Evolutionary conservation across 1,140 invertebrate genomes (phyloP), one percentile per base, ranked within the genome.

Genomic region (Cryptotermes secundus): DNA sequence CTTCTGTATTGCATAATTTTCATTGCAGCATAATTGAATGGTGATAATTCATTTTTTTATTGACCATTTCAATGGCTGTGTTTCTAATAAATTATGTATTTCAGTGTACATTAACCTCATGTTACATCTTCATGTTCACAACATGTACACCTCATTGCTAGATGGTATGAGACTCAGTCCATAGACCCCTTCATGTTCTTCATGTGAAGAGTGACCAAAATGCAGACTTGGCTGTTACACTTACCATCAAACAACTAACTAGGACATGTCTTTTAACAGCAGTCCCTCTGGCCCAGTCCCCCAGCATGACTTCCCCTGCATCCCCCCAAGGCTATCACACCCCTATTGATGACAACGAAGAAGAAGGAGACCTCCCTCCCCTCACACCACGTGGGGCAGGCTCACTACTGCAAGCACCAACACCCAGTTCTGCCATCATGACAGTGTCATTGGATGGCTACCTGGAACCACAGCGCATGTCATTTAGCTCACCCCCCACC

Each of bases 401-500:
- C 16, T 92, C 92, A 2, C 87, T 92, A 14, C 88, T 91, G 34
- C 91, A 93, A 86, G 91, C 94, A 1, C 95, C 95, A 0, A 96
- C 96, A 0, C 96, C 96, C 0, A 96, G 95, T 86, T 97, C 96
- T 2, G 96, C 96, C 0, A 92, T 95, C 2, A 93, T 96, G 91
- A 96, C 96, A 1, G 93, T 94, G 24, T 96, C 96, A 6, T 92
- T 97, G 6, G 96, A 97, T 84, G 96, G 94, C 7, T 98, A 97
- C 88, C 91, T 97, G 79, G 96, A 97, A 86, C 95, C 95, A 0
- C 92, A 93, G 10, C 90, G 95, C 36, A 94, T 96, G 84, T 95
- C 95, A 3, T 95, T 95, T 88, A 93, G 94, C 83, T 95, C 95
- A 4, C 95, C 95, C 2, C 94, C 95, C 0, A 92, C 92, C 85